Evolutionary conservation across 2,113 vertebrate species (phyloP).

Genomic region (Labeo catla): DNA sequence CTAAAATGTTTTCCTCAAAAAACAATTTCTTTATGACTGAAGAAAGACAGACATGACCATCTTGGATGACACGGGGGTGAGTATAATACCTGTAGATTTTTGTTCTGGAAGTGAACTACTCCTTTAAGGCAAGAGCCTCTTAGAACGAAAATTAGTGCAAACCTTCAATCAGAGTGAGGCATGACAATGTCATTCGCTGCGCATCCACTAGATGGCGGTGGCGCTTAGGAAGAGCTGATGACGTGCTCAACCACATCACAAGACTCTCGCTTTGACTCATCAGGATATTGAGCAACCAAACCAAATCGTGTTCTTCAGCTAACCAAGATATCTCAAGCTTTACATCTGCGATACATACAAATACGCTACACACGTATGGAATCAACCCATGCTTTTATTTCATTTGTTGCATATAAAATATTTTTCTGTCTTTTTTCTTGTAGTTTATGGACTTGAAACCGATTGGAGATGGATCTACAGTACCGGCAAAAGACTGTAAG

Average conservation of each 20-base stretch:
- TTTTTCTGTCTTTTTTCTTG: slow-evolving; percentile 61
- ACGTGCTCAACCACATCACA: neutral
- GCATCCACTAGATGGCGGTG: neutral
- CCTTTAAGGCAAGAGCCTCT: neutral
- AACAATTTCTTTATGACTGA: no score
- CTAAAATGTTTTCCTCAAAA: no score
- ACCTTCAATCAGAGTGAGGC: neutral
- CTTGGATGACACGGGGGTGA: no score
- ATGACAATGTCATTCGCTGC: neutral
- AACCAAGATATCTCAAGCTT: neutral
- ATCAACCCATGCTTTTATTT: slow-evolving; percentile 94
- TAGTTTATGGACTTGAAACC: slow-evolving; percentile 68
- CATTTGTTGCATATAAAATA: slow-evolving; percentile 87
- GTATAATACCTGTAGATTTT: no score
- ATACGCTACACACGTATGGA: slow-evolving; percentile 72
- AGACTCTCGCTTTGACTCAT: neutral
- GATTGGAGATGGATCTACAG: slow-evolving; percentile 80
- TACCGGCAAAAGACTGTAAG: slow-evolving; percentile 85
- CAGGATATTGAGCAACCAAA: neutral
- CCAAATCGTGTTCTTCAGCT: neutral
- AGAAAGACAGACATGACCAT: no score
- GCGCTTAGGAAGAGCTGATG: neutral
- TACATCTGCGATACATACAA: neutral
- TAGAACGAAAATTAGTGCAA: neutral
- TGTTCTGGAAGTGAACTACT: no score